Evolutionary conservation across 2,797 vertebrate species (phyloP).

Genomic region (Sebastes flavidus): DNA sequence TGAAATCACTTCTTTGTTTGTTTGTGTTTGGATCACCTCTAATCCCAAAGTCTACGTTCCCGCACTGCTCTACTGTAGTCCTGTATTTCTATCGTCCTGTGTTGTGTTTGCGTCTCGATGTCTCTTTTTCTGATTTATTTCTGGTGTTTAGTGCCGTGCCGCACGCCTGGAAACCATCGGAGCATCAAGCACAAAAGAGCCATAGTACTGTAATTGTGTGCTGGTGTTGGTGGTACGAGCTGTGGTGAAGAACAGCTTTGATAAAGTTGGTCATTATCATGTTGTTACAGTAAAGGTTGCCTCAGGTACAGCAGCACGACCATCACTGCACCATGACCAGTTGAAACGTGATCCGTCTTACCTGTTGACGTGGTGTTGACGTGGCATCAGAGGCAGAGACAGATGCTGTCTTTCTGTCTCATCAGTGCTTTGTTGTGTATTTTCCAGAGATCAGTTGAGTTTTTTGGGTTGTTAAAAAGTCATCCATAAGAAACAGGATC

Average conservation of each 20-base stretch:
- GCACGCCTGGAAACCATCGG: neutral
- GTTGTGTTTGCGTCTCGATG: neutral
- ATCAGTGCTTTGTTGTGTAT: neutral
- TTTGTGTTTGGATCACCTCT: neutral
- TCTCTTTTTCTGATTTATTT: neutral
- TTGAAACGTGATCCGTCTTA: neutral
- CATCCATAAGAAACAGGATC: neutral
- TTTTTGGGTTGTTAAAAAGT: neutral
- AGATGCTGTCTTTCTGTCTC: neutral
- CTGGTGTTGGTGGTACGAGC: neutral
- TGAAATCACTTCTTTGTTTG: conserved; percentile 4
- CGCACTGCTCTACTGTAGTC: neutral
- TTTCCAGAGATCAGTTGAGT: neutral
- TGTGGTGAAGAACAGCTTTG: neutral
- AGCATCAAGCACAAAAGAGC: neutral
- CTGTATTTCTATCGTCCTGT: neutral
- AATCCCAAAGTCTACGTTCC: neutral
- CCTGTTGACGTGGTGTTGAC: neutral
- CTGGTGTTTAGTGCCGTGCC: neutral
- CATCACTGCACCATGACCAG: neutral
- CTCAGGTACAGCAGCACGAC: neutral
- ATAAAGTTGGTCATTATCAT: neutral
- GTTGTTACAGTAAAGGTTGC: neutral
- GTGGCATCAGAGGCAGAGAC: neutral
- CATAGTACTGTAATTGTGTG: neutral